Base-by-base conservation (phyloP, 2,113 vertebrate species). In the Riparia riparia region DNA sequence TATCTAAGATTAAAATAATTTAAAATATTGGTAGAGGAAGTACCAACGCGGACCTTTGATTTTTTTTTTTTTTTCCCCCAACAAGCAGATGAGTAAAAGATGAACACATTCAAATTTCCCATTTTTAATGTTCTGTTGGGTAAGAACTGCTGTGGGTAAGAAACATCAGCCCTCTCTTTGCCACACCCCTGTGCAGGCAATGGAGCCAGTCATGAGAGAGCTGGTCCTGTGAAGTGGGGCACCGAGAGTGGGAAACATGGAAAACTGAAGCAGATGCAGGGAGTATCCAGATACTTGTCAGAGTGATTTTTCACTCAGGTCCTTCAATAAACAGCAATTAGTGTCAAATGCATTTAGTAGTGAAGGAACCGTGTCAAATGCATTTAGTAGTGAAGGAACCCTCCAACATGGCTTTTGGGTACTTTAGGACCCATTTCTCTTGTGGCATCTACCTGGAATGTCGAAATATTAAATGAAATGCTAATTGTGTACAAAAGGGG, bases 291-390 rank as follows among this genome's bases (percentile, higher is more conserved):
- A 32, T 57, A 34, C 13, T 6, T 14, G 22, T 68, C 86, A 89
- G 63, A 63, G 53, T 60, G 51, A 58, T 63, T 56, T 63, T 86
- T 77, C 54, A 63, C 44, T 28, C 80, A 22, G 79, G 47, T 90
- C 77, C 95, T 95, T 86, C 82, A 94, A 34, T 72, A 81, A 95
- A 93, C 31, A 89, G 64, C 80, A 94, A 93, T 96, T 95, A 95
- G 56, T 73, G 84, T 95, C 95, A 96, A 92, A 96, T 68, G 76
- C 72, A 93, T 82, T 96, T 82, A 91, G 73, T 72, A 74, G 50
- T 32, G 70, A 94, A 95, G 93, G 78, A 95, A 72, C 73, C 81
- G 56, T 73, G 84, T 95, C 95, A 96, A 92, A 96, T 68, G 76
- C 72, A 93, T 82, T 96, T 82, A 91, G 73, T 72, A 74, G 50